A percentile compares a stretch with the other conserved stretches of the same genome.
These are phyloP conservation scores for Trialeurodes vaporariorum DNA, from an alignment of 1,140 invertebrate species.

Conservation along the genomic window DNA sequence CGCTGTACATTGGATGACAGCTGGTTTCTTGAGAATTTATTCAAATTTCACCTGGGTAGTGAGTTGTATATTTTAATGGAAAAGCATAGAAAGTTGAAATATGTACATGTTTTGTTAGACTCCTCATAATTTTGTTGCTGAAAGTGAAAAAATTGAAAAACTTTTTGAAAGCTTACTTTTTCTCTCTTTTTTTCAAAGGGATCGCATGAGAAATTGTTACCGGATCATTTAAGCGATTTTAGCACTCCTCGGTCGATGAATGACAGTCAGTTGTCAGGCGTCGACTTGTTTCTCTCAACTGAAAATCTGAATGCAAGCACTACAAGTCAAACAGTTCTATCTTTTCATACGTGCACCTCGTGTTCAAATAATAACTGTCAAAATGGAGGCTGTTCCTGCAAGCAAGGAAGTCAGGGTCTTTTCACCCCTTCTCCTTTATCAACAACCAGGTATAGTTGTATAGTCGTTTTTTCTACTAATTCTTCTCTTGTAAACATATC, in stretches of 20 bases:
- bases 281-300: constrained; percentile 32
- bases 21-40: no score
- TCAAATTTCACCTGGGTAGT: no score
- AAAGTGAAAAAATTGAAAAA: no score
- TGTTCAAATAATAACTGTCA: constrained; percentile 8
- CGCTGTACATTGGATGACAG: no score
- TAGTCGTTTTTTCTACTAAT: background rate
- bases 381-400: constrained; percentile 6
- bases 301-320: constrained; percentile 6
- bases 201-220: constrained; percentile 13
- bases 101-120: no score
- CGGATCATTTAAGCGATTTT: background rate
- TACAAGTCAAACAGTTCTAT: background rate
- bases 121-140: no score
- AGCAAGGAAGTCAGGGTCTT: background rate
- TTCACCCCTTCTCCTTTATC: constrained; percentile 18
- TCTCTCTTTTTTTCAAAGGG: no score
- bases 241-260: constrained; percentile 2
- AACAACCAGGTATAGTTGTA: constrained; percentile 17
- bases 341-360: constrained; percentile 8
- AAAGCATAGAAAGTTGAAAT: no score
- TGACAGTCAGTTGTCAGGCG: constrained; percentile 33
- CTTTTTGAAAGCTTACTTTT: no score
- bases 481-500: background rate
- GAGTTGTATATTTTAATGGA: no score